Base-by-base conservation (phyloP, 2,797 vertebrate genomes). In the Hozukius guyotensis region DNA sequence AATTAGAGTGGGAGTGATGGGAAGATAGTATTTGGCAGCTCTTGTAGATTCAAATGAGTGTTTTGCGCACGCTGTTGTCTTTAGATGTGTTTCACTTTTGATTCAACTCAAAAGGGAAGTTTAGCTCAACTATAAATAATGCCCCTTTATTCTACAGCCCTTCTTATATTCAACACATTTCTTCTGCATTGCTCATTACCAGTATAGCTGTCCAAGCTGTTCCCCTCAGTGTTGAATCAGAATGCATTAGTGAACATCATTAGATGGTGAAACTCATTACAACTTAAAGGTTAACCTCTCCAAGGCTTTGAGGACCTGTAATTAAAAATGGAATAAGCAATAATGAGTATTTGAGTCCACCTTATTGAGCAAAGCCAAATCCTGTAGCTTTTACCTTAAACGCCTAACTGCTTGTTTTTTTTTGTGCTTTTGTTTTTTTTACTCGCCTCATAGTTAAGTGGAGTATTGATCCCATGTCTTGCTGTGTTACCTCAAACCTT, bases 271-370 rank as follows among this genome's bases (percentile, higher is more conserved):
- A 92, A 83, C 80, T 91, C 88, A 91, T 93, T 93, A 91, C 80
- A 89, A 84, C 81, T 79, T 87, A 91, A 94, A 93, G 93, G 90
- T 92, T 90, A 92, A 92, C 90, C 87, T 90, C 82, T 83, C 77
- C 7, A 13, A 89, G 89, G 86, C 78, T 87, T 90, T 78, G 61
- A 87, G 82, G 81, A 88, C 86, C 82, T 85, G 80, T 90, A 88
- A 92, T 94, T 94, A 94, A 89, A 91, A 82, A 84, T 85, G 77
- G 78, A 92, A 87, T 80, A 82, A 90, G 74, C 76, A 75, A 79
- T 85, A 86, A 88, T 86, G 78, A 90, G 74, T 80, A 84, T 89
- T 86, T 71, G 38, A 86, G 77, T 83, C 63, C 69, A 85, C 64
- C 72, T 65, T 83, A 81, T 75, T 83, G 77, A 88, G 56, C 53